These are phyloP conservation scores for Amphiprion percula DNA, from an alignment of 2,113 vertebrate species.

Conservation along the genomic window DNA sequence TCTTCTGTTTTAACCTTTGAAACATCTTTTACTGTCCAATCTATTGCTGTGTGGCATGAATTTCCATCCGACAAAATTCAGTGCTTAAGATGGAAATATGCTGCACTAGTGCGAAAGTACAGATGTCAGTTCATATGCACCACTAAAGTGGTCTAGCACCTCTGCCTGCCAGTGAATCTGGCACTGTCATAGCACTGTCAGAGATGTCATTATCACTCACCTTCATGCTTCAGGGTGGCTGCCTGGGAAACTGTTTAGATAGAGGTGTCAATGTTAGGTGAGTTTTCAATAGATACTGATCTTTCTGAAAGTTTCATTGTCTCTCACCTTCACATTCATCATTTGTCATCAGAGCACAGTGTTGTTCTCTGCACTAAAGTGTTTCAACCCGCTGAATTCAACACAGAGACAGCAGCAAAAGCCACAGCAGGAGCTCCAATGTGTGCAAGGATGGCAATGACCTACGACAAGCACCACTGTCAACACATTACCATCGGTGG, in stretches of 20 bases:
- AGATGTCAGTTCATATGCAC: conserved; percentile 41
- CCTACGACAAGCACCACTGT: conserved; percentile 53
- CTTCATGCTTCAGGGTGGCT: conserved; percentile 46
- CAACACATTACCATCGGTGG: conserved; percentile 46
- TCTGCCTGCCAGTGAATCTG: conserved; percentile 29
- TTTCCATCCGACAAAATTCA: conserved; percentile 5
- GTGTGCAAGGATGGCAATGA: conserved; percentile 58
- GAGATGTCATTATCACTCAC: conserved; percentile 56
- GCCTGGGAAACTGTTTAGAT: conserved; percentile 48
- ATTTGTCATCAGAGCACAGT: conserved; percentile 36
- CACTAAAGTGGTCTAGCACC: conserved; percentile 26
- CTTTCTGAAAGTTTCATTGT: conserved; percentile 45
- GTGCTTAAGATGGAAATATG: background rate
- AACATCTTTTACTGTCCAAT: background rate
- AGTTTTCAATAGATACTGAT: conserved; percentile 38
- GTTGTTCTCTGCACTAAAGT: background rate
- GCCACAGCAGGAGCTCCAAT: conserved; percentile 19
- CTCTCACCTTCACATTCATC: conserved; percentile 49
- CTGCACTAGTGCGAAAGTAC: background rate
- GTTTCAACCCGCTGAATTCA: conserved; percentile 15
- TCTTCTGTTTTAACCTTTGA: conserved; percentile 1
- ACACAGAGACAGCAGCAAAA: conserved; percentile 37
- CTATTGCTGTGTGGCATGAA: background rate
- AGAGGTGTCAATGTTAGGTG: conserved; percentile 33
- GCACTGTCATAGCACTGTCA: conserved; percentile 39